Percentiles rank a stretch among this genome's conserved stretches.
Evolutionary conservation across 2,797 vertebrate genomes (phyloP).

Genomic region (Cossypha heuglini): DNA sequence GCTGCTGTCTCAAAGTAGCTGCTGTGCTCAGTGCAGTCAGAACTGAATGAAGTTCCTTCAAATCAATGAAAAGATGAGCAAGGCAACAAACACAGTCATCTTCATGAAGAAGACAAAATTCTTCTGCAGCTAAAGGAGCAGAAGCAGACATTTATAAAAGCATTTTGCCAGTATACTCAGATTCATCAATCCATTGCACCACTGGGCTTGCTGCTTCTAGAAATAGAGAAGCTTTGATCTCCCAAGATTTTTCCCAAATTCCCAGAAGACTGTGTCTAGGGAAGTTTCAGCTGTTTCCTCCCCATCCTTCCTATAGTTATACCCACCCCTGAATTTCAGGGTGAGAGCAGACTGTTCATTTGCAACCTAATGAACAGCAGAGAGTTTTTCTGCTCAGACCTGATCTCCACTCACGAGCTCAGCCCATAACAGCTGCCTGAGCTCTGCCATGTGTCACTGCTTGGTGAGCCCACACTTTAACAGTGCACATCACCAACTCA

Average conservation of each 20-base stretch:
- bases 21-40: accelerated
- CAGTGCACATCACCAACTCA: neutral
- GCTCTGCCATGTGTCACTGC: neutral
- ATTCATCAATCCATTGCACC: neutral
- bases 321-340: neutral
- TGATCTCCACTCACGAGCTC: neutral
- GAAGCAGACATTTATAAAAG: neutral
- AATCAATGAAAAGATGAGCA: neutral
- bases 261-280: neutral
- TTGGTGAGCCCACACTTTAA: neutral
- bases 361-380: neutral
- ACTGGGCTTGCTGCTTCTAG: neutral
- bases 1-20: neutral
- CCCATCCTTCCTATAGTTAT: neutral
- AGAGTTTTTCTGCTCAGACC: neutral
- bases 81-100: neutral
- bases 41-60: neutral
- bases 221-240: neutral
- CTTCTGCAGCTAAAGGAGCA: neutral
- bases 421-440: neutral
- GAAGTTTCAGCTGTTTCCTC: neutral
- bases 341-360: neutral
- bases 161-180: neutral
- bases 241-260: neutral
- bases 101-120: neutral